Conservation (phyloP, 2,888 invertebrate genomes). For the Incurvaria masculella region DNA sequence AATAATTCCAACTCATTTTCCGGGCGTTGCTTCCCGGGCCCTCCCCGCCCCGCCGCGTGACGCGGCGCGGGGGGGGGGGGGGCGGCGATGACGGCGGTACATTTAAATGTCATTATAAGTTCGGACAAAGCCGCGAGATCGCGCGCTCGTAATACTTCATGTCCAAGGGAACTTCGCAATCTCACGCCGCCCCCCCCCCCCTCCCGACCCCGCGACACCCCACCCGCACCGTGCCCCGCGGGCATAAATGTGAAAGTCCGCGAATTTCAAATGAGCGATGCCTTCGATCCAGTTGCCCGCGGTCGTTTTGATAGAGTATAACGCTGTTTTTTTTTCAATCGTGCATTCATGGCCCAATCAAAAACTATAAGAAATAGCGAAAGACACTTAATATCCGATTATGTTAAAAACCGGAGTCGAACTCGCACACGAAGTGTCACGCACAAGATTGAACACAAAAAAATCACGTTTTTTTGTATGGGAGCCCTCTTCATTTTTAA, state of each 20-base stretch:
- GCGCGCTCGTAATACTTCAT: conserved; percentile 20
- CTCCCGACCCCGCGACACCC: not conserved
- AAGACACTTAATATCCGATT: too few relatives aligned
- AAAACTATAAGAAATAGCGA: too few relatives aligned
- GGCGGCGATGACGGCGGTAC: conserved; percentile 17
- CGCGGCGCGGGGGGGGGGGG: conserved; percentile 22
- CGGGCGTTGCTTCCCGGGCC: conserved; percentile 14
- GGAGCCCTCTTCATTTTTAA: too few relatives aligned
- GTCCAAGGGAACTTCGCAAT: conserved; percentile 6
- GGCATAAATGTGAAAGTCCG: not conserved
- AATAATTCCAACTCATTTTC: conserved; percentile 19
- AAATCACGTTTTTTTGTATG: too few relatives aligned
- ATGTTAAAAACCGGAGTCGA: too few relatives aligned
- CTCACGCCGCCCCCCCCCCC: conserved; percentile 9
- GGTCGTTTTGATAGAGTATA: too few relatives aligned
- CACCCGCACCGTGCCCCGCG: not conserved
- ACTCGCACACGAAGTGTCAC: too few relatives aligned
- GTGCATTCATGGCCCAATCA: too few relatives aligned
- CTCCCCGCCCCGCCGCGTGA: conserved; percentile 24
- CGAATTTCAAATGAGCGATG: not conserved
- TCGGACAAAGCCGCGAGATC: conserved; percentile 35
- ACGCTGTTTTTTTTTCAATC: too few relatives aligned
- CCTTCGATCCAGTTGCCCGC: too few relatives aligned
- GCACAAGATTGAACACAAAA: too few relatives aligned
- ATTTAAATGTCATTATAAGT: conserved; percentile 55